Evolutionary conservation across 1,140 invertebrate species (phyloP), one percentile per base, ranked within the genome.

Genomic region (Drosophila kanapiae): DNA sequence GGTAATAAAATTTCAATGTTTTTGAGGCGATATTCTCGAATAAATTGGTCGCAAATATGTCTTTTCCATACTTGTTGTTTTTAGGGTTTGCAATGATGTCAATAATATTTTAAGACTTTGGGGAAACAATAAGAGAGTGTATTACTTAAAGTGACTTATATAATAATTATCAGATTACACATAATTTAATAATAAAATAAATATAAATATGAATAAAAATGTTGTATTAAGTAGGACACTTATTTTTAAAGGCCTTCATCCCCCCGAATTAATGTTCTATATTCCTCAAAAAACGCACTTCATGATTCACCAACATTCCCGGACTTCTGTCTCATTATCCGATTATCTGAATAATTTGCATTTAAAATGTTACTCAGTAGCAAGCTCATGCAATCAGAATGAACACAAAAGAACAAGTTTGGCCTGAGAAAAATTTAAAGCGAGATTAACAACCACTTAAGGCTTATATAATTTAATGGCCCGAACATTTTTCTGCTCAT

Each of bases 401-500:
- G 18, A 54, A 60, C 1, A 38, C 16, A n/a, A 29, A 60, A 38
- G 13, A 83, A 79, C 75, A 61, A 59, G 80, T 82, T 83, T 78
- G 37, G 43, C 27, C 33, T 63, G 54, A 3, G 18, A 62, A 59
- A 53, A 63, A 68, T 47, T 74, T 60, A 72, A 74, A 42, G 76
- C 57, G 54, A 70, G 48, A 48, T 67, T 79, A 65, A 75, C 60
- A 38, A 65, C 54, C 70, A 79, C 75, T 82, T 83, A 62, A 62
- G 18, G 59, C 62, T 69, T 65, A 75, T 75, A 65, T 70, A 75
- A 70, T 64, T 82, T 82, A 79, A 83, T 79, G 75, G 56, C 23
- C 49, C 67, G 77, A 65, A 62, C 60, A 74, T 56, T 82, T 71
- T 71, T 58, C 35, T 74, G 60, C 43, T 37, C 43, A 47, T 80